Evolutionary conservation across 1,140 invertebrate species (phyloP).

Genomic region (Semibalanus balanoides): DNA sequence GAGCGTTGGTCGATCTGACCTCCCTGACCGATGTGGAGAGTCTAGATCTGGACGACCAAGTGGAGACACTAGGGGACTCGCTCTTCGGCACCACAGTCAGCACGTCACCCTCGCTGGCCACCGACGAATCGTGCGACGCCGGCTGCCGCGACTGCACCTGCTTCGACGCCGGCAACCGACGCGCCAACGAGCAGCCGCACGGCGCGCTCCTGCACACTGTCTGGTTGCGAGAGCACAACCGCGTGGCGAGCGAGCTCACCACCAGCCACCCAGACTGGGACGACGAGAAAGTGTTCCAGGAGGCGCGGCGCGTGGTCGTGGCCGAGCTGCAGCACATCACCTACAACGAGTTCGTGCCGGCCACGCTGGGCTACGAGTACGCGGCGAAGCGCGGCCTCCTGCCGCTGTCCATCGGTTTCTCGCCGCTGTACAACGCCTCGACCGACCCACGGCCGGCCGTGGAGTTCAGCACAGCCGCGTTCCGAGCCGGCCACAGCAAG

Average conservation of each 20-base stretch:
- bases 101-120: no score
- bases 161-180: slow-evolving; percentile 30
- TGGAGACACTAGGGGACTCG: no score
- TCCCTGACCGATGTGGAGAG: no score
- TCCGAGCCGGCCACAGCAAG: slow-evolving; percentile 30
- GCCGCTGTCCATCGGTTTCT: slow-evolving; percentile 38
- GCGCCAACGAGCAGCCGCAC: slow-evolving; percentile 41
- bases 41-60: no score
- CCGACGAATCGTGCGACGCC: slow-evolving; percentile 42
- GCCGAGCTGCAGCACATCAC: slow-evolving; percentile 43
- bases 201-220: slow-evolving; percentile 40
- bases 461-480: slow-evolving; percentile 23
- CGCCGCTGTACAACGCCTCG: slow-evolving; percentile 24
- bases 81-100: no score
- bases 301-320: slow-evolving; percentile 36
- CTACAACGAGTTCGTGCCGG: slow-evolving; percentile 45
- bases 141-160: slow-evolving; percentile 31
- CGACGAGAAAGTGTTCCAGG: slow-evolving; percentile 39
- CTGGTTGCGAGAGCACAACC: slow-evolving; percentile 57
- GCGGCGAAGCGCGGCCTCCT: slow-evolving; percentile 59
- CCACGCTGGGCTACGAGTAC: slow-evolving; percentile 61
- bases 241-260: slow-evolving; percentile 22
- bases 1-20: no score
- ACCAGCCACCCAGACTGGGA: slow-evolving; percentile 33
- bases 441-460: slow-evolving; percentile 19